Evolutionary conservation across 2,888 invertebrate species (phyloP).

Genomic region (Lutraria lutraria): DNA sequence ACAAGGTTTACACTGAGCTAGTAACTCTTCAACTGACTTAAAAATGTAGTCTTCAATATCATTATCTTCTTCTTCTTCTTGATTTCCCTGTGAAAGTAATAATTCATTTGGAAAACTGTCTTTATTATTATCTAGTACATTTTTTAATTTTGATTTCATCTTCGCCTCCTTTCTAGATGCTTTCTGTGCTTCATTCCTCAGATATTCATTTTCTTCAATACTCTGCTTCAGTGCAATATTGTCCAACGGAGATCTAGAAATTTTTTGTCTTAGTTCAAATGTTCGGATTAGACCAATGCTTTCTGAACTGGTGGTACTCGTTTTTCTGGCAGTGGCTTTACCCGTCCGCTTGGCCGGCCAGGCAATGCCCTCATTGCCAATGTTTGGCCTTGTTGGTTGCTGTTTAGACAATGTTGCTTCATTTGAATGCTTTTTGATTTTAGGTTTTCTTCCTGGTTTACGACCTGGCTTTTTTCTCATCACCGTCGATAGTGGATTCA

Average conservation of each 20-base stretch:
- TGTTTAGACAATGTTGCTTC: background rate
- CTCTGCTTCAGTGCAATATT: conserved; percentile 81
- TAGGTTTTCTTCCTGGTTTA: conserved; percentile 32
- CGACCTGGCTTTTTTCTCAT: background rate
- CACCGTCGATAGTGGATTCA: background rate
- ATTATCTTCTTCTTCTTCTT: conserved; percentile 5
- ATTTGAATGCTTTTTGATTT: background rate
- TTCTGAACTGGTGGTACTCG: conserved; percentile 34
- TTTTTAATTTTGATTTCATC: conserved; percentile 55
- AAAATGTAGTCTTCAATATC: background rate
- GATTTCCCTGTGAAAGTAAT: background rate
- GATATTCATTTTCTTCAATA: conserved; percentile 79
- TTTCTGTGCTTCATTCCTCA: conserved; percentile 75
- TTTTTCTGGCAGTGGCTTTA: conserved; percentile 24
- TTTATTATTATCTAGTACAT: conserved; percentile 18
- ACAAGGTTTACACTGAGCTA: conserved; percentile 72
- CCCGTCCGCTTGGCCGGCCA: background rate
- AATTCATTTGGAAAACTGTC: background rate
- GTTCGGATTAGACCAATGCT: conserved; percentile 54
- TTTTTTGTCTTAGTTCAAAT: conserved; percentile 78
- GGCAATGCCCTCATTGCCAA: background rate
- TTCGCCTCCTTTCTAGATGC: conserved; percentile 72
- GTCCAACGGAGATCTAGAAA: conserved; percentile 81
- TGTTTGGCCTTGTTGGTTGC: background rate
- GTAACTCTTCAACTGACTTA: conserved; percentile 46